Evolutionary conservation across 1,140 invertebrate species (phyloP).

Genomic region (roundworm (Caenorhabditis elegans)): WBcel235 BX284602.5:7907501-7908000

Average conservation of each 20-base stretch:
- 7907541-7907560: conserved; percentile 52
- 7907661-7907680: neutral
- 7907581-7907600: conserved; percentile 44
- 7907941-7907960: too few relatives aligned
- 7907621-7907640: neutral
- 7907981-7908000: too few relatives aligned
- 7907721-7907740: conserved; percentile 32
- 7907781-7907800: conserved; percentile 41
- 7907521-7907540: conserved; percentile 55
- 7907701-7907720: conserved; percentile 28
- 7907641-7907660: neutral
- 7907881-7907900: neutral
- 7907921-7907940: too few relatives aligned
- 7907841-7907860: neutral
- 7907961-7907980: neutral
- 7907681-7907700: conserved; percentile 23
- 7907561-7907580: conserved; percentile 53
- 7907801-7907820: conserved; percentile 21
- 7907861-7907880: too few relatives aligned
- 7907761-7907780: neutral
- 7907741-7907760: conserved; percentile 20
- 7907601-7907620: neutral
- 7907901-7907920: neutral
- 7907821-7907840: neutral
- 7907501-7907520: conserved; percentile 53